phyloP scores from a whole-genome alignment of 2,797 vertebrate genomes.

The Gymnoscopelus braueri region DNA sequence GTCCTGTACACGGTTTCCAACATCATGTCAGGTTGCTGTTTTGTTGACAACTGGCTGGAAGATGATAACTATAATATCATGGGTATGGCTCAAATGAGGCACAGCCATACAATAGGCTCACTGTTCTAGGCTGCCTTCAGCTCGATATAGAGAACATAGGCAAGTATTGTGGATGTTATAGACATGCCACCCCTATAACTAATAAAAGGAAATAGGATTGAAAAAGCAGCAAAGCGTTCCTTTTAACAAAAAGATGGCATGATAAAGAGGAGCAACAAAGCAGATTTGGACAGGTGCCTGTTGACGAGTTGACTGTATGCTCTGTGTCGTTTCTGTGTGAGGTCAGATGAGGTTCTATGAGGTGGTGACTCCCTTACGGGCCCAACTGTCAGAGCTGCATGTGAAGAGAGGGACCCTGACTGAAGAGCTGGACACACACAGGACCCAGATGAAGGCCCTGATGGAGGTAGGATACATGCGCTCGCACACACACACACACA shows the following conservation, averaged over 20 bases:
- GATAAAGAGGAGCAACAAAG: background rate
- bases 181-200: too few relatives aligned
- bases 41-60: too few relatives aligned
- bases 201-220: background rate
- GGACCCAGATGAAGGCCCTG: constrained; percentile 85
- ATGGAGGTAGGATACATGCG: constrained; percentile 85
- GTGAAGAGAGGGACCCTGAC: constrained; percentile 80
- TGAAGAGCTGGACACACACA: constrained; percentile 86
- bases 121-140: too few relatives aligned
- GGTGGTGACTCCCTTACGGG: constrained; percentile 84
- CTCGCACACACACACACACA: constrained; percentile 13
- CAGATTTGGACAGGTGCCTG: background rate
- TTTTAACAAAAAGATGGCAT: background rate
- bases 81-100: too few relatives aligned
- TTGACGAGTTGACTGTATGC: background rate
- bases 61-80: too few relatives aligned
- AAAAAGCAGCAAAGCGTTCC: background rate
- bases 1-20: too few relatives aligned
- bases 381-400: constrained; percentile 85
- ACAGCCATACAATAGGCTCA: too few relatives aligned
- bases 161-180: too few relatives aligned
- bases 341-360: constrained; percentile 86
- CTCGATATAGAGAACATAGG: too few relatives aligned
- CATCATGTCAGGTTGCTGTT: too few relatives aligned
- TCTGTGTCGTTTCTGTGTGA: constrained; percentile 1